Evolutionary conservation across 2,797 vertebrate species (phyloP).

Genomic region (Pempheris klunzingeri): DNA sequence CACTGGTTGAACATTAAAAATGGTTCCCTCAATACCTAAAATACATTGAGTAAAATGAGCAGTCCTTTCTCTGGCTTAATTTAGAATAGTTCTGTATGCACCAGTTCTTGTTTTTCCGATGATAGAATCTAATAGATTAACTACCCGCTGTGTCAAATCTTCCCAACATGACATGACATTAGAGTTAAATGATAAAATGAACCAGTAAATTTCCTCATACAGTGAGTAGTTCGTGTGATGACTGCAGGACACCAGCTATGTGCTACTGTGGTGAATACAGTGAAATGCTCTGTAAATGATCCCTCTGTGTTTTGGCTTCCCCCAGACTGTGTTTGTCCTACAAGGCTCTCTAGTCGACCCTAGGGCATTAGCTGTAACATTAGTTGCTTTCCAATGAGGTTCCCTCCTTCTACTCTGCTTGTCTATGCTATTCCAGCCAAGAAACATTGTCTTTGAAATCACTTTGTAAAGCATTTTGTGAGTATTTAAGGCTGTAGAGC

Average conservation of each 20-base stretch:
- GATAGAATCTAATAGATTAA: slow-evolving; percentile 33
- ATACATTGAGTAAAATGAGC: slow-evolving; percentile 31
- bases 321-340: slow-evolving; percentile 79
- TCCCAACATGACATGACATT: slow-evolving; percentile 25
- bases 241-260: slow-evolving; percentile 47
- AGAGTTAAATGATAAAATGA: slow-evolving; percentile 29
- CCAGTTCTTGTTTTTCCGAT: slow-evolving; percentile 27
- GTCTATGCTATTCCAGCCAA: slow-evolving; percentile 57
- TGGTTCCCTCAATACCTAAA: slow-evolving; percentile 33
- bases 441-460: slow-evolving; percentile 59
- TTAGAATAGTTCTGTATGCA: slow-evolving; percentile 35
- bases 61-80: slow-evolving; percentile 34
- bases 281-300: slow-evolving; percentile 74
- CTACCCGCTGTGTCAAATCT: slow-evolving; percentile 25
- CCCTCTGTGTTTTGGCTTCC: slow-evolving; percentile 77
- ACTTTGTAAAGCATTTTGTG: slow-evolving; percentile 44
- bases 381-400: slow-evolving; percentile 69
- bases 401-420: slow-evolving; percentile 57
- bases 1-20: slow-evolving; percentile 70
- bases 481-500: slow-evolving; percentile 50
- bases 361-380: slow-evolving; percentile 78
- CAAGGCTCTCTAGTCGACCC: slow-evolving; percentile 69
- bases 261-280: slow-evolving; percentile 63
- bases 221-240: slow-evolving; percentile 52
- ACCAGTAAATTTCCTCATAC: slow-evolving; percentile 8